Evolutionary conservation across 2,888 invertebrate genomes (phyloP), one percentile per base, ranked within the genome.

Genomic region (Dasysyrphus albostriatus): DNA sequence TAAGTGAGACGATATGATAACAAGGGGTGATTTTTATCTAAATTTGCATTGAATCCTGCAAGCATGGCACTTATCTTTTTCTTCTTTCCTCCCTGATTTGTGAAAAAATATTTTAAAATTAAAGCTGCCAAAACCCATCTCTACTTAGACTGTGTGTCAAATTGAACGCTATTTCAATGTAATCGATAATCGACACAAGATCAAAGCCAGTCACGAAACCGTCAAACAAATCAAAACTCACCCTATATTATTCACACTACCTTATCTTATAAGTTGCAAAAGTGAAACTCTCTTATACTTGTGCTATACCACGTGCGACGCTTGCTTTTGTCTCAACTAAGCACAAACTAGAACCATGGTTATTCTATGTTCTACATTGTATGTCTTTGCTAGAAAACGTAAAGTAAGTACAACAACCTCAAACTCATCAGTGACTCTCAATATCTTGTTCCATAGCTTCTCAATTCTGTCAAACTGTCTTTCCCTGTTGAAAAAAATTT

Each of bases 361-460:
- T 8, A 12, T 39, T 59, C 19, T 59, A 59, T 59, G 24, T 39
- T 59, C 19, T 61, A 61, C 8, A 14, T 59, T 42, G 2, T 63
- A 44, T 32, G 63, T 44, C 29, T 44, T 32, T 10, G 10, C 5
- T 47, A 58, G 5, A n/a, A 1, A 34, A n/a, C 1, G 9, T 16
- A 9, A n/a, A 56, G 58, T 3, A 34, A 34, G 16, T 5, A 37
- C n/a, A 29, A 14, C 39, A 74, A 42, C 63, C 63, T 5, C 19
- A 24, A 61, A 42, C 3, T 14, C 7, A 5, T 8, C 59, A 34
- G 39, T 14, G 9, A 0, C 2, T n/a, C 24, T 44, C 24, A 63
- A 14, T 2, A 5, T 5, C 14, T 32, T 5, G 24, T 24, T 14
- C 44, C 49, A 67, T 0, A 5, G 49, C 5, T 67, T 67, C 67